phyloP scores from a whole-genome alignment of 1,140 invertebrate species.

The Spodoptera frugiperda region DNA sequence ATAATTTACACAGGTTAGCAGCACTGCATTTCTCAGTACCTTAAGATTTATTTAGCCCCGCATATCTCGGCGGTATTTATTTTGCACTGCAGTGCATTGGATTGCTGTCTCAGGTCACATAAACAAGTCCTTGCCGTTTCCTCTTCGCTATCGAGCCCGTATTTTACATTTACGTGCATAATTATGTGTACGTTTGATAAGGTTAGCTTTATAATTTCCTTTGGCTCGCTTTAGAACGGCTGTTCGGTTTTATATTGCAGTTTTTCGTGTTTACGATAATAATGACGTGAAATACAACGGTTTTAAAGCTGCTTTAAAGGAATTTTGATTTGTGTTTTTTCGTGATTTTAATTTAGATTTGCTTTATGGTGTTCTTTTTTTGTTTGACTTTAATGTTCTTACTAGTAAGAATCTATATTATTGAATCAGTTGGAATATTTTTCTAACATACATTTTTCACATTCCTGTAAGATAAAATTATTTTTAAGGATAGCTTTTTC shows the following conservation, averaged over 20 bases:
- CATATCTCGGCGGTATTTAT: conserved; percentile 30
- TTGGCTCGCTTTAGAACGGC: conserved; percentile 13
- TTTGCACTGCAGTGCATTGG: conserved; percentile 16
- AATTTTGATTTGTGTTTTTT: background rate
- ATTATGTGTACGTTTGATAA: conserved; percentile 30
- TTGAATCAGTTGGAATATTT: no score
- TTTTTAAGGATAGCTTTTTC: no score
- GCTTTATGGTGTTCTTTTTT: no score
- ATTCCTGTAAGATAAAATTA: no score
- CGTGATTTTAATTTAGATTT: background rate
- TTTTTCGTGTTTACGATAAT: conserved; percentile 12
- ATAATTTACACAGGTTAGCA: conserved; percentile 35
- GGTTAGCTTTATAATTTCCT: conserved; percentile 27
- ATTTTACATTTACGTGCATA: conserved; percentile 35
- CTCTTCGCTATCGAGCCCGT: conserved; percentile 11
- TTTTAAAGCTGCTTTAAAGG: background rate
- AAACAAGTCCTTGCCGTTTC: conserved; percentile 37
- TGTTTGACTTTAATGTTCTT: no score
- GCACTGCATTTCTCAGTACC: conserved; percentile 30
- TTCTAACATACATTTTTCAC: no score
- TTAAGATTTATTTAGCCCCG: conserved; percentile 28
- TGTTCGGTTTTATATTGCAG: conserved; percentile 11
- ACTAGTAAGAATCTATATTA: no score
- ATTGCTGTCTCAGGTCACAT: conserved; percentile 27
- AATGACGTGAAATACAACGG: background rate